Evolutionary conservation across 2,797 vertebrate species (phyloP).

Genomic region (Coranthus polyacanthus): DNA sequence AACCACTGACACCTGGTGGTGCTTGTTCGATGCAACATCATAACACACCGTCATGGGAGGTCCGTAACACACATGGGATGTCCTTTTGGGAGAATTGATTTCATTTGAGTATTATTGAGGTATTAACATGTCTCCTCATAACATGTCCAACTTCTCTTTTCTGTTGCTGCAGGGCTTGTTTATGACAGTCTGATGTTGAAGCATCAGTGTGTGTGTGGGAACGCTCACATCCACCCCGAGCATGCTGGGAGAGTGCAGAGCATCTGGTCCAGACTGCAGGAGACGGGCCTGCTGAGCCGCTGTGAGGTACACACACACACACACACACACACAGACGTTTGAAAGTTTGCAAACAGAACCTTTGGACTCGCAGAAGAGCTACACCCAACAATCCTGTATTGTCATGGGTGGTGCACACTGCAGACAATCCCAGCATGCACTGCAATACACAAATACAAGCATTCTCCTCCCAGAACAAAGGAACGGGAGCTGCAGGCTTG

Average conservation of each 20-base stretch:
- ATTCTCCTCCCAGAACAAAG: background rate
- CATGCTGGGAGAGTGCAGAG: slow-evolving; percentile 97
- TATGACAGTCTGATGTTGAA: slow-evolving; percentile 98
- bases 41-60: background rate
- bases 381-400: slow-evolving; percentile 6
- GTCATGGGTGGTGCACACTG: slow-evolving; percentile 1
- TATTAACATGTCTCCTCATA: too few species aligned
- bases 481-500: background rate
- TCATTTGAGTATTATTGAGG: too few species aligned
- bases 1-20: slow-evolving; percentile 53
- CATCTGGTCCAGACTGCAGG: slow-evolving; percentile 97
- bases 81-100: too few species aligned
- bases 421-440: slow-evolving; percentile 25
- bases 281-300: slow-evolving; percentile 93
- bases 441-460: background rate
- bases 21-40: slow-evolving; percentile 12
- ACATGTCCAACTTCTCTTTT: too few species aligned
- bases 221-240: slow-evolving; percentile 95
- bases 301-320: slow-evolving; percentile 88
- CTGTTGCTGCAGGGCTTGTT: slow-evolving; percentile 92
- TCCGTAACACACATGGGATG: too few species aligned
- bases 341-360: too few species aligned
- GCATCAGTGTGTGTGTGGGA: slow-evolving; percentile 96
- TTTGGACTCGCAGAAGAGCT: slow-evolving; percentile 5
- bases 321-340: slow-evolving; percentile 17